phyloP scores from a whole-genome alignment of 1,140 invertebrate genomes.

The Chironomus striatipennis region DNA sequence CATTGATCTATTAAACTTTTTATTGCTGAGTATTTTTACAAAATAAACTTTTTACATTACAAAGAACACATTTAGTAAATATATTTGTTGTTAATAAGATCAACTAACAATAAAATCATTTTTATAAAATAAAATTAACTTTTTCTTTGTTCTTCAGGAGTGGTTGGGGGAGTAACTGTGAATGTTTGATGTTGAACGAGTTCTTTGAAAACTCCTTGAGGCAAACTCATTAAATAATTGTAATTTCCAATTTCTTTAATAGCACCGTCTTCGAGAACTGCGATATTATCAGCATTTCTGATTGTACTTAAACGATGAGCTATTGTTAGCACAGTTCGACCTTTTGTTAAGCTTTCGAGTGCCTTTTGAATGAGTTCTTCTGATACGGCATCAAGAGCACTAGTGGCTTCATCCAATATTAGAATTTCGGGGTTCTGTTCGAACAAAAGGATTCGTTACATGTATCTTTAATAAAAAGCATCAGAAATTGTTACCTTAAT shows the following conservation, averaged over 20 bases:
- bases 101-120: no score
- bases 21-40: no score
- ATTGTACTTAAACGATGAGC: conserved; percentile 90
- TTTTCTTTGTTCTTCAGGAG: background rate
- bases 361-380: conserved; percentile 82
- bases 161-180: conserved; percentile 25
- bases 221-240: conserved; percentile 49
- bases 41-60: no score
- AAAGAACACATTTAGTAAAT: no score
- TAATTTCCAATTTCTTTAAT: conserved; percentile 82
- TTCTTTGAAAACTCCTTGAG: conserved; percentile 54
- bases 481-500: conserved; percentile 57
- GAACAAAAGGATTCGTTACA: conserved; percentile 29
- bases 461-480: background rate
- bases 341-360: conserved; percentile 69
- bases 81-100: no score
- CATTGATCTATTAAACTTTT: background rate
- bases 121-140: conserved; percentile 10
- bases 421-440: conserved; percentile 71
- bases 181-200: conserved; percentile 59
- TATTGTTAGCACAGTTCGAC: conserved; percentile 84
- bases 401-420: conserved; percentile 81
- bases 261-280: conserved; percentile 73
- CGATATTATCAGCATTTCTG: conserved; percentile 80
- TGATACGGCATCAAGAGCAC: conserved; percentile 84